Base-by-base conservation (phyloP, 2,113 vertebrate genomes). In the Holacanthus passer region DNA sequence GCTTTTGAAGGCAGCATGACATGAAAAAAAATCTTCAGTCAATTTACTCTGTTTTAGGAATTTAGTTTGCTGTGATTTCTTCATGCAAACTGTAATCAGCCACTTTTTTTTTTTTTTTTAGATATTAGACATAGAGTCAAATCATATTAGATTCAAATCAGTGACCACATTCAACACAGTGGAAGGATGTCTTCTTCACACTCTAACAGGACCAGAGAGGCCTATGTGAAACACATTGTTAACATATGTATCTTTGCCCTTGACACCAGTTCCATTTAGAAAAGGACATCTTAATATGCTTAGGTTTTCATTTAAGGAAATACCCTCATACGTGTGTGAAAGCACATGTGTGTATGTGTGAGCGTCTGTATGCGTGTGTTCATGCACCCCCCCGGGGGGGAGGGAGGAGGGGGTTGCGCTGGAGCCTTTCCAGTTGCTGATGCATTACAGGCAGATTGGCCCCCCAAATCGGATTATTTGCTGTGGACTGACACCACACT, bases 21-120 rank as follows among this genome's bases (percentile, higher is more conserved):
- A 94, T 95, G 95, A 95, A 95, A 96, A 87, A 91, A 95, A 95
- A 96, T 50, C 19, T 48, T 67, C 32, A 47, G 24, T 45, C 32
- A 24, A 24, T 31, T 96, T 91, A 94, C 95, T 95, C 95, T 94
- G 91, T 95, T 96, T 96, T 95, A 64, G 41, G 48, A 58, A 27
- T 73, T 96, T 95, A 95, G 93, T 96, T 96, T 96, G 90, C 94
- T 60, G 22, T 94, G 94, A 95, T 96, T 96, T 94, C 94, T 95
- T 92, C 85, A 88, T 94, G 94, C 94, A 93, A 93, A 77, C 89
- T 87, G 47, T 83, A 37, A 93, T 93, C 93, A 85, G 91, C 91
- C 17, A 55, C 35, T 69, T 7, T 56, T 29, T 37, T 69, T 55
- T 63, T 68, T 37, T 37, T 69, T 27, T 72, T 56, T 7, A 32